Conservation (phyloP, 2,888 invertebrate genomes). For the Pseudolycoriella hygida region DNA sequence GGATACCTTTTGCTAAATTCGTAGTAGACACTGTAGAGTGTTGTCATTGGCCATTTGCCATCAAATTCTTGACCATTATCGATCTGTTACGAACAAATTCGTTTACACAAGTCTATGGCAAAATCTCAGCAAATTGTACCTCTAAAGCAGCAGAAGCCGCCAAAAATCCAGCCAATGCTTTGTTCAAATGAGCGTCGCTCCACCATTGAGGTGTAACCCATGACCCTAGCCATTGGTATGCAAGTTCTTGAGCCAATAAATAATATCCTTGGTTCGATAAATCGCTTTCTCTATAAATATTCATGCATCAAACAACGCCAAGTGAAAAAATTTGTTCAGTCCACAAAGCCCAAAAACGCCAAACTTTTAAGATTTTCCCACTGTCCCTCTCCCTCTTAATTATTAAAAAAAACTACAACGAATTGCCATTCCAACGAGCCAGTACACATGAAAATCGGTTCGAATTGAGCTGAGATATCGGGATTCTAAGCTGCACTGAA, state of each 20-base stretch:
- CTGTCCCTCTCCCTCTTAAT: too few species aligned
- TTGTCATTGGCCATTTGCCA: slow-evolving; percentile 66
- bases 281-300: slow-evolving; percentile 58
- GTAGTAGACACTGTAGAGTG: slow-evolving; percentile 58
- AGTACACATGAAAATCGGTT: too few species aligned
- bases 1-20: slow-evolving; percentile 65
- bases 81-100: slow-evolving; percentile 30
- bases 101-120: too few species aligned
- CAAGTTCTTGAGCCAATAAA: slow-evolving; percentile 51
- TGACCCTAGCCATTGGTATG: slow-evolving; percentile 66
- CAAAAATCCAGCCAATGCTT: slow-evolving; percentile 56
- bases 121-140: slow-evolving; percentile 25
- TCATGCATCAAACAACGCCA: slow-evolving; percentile 14
- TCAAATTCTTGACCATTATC: slow-evolving; percentile 52
- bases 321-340: not conserved
- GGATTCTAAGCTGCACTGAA: too few species aligned
- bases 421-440: too few species aligned
- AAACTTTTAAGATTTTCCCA: too few species aligned
- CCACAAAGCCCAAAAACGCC: too few species aligned
- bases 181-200: slow-evolving; percentile 58
- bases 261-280: slow-evolving; percentile 44
- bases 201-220: slow-evolving; percentile 60
- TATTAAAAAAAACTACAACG: too few species aligned
- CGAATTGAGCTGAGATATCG: too few species aligned
- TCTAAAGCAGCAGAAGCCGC: slow-evolving; percentile 54